A percentile compares a stretch with the other conserved stretches of the same genome.
These are phyloP conservation scores for Cylloceria caligata DNA, from an alignment of 2,888 invertebrate genomes.

Conservation along the genomic window DNA sequence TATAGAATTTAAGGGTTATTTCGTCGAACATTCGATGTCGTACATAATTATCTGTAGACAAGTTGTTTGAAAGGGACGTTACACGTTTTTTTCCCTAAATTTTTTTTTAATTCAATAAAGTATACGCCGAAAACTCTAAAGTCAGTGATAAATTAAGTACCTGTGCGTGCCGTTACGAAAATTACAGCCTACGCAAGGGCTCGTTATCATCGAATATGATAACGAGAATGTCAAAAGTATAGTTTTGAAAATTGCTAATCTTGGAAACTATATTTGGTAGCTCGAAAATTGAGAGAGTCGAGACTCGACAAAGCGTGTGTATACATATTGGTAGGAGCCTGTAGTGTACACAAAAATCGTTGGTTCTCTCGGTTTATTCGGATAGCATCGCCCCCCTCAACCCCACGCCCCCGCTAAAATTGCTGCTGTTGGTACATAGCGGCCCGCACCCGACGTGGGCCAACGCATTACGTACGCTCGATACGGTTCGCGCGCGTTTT, in stretches of 20 bases:
- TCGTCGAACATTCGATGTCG: not conserved
- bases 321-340: slow-evolving; percentile 1
- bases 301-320: slow-evolving; percentile 21
- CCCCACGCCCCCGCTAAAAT: slow-evolving; percentile 47
- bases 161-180: not conserved
- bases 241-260: not conserved
- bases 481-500: slow-evolving; percentile 49
- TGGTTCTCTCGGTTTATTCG: slow-evolving; percentile 16
- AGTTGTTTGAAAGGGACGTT: too few relatives aligned
- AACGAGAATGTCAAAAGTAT: slow-evolving; percentile 2
- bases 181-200: not conserved
- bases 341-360: slow-evolving; percentile 26
- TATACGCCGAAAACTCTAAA: not conserved
- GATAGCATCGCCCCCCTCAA: slow-evolving; percentile 20
- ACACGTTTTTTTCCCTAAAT: not conserved
- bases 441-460: slow-evolving; percentile 10
- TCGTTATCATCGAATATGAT: not conserved
- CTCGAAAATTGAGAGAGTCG: slow-evolving; percentile 18
- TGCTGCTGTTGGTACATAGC: slow-evolving; percentile 30
- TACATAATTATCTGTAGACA: too few relatives aligned
- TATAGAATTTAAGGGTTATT: not conserved
- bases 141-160: not conserved
- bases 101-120: not conserved
- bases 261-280: not conserved
- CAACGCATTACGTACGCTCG: slow-evolving; percentile 58